Evolutionary conservation across 2,888 invertebrate species (phyloP).

Genomic region (Gonocerus acuteangulatus): DNA sequence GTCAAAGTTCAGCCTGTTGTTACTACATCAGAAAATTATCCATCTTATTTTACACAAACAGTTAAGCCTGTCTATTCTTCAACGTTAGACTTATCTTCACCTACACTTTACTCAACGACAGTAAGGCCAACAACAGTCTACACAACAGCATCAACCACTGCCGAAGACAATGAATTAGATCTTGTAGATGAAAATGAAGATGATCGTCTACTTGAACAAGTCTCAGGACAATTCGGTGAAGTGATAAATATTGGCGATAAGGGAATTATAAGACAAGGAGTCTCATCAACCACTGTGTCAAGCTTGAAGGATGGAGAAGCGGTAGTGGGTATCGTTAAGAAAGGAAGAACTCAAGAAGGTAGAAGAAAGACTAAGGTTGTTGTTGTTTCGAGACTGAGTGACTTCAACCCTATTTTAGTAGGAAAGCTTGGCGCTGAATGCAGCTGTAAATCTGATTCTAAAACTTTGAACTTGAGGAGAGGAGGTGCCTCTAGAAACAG

Average conservation of each 20-base stretch:
- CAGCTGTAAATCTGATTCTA: constrained; percentile 53
- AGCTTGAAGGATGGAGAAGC: constrained; percentile 38
- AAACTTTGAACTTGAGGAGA: constrained; percentile 49
- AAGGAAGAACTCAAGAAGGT: constrained; percentile 34
- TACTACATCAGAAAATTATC: constrained; percentile 35
- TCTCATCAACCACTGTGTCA: constrained; percentile 36
- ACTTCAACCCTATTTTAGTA: constrained; percentile 61
- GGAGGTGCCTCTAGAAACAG: constrained; percentile 44
- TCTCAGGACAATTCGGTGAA: constrained; percentile 36
- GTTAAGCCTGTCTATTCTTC: constrained; percentile 34
- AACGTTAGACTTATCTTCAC: constrained; percentile 34
- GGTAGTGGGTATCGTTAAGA: constrained; percentile 37
- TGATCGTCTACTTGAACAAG: constrained; percentile 33
- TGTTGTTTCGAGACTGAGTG: constrained; percentile 51
- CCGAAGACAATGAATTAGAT: constrained; percentile 34
- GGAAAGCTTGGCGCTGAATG: constrained; percentile 66
- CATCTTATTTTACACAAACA: constrained; percentile 28
- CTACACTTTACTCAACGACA: constrained; percentile 33
- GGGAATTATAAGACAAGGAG: constrained; percentile 26
- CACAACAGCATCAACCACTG: constrained; percentile 23
- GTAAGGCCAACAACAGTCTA: constrained; percentile 31
- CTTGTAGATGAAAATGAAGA: constrained; percentile 35
- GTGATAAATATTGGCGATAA: constrained; percentile 33
- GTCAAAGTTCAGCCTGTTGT: constrained; percentile 35
- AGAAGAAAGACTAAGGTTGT: constrained; percentile 39